Evolutionary conservation across 2,888 invertebrate genomes (phyloP).

Genomic region (Capitulum mitella): DNA sequence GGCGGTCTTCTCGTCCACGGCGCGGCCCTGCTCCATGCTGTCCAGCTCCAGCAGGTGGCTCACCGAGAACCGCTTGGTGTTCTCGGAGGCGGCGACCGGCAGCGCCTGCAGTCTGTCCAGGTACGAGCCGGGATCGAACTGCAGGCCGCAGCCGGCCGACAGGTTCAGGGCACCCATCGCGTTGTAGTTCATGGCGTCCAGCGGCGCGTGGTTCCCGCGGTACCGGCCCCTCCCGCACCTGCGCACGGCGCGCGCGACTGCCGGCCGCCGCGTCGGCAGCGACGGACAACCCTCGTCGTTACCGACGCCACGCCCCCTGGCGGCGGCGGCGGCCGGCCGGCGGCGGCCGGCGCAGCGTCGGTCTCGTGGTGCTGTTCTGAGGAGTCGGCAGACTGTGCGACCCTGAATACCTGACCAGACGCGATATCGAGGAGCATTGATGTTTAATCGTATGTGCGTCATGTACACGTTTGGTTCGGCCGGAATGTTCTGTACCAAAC

Average conservation of each 20-base stretch:
- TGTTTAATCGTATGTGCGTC: no score
- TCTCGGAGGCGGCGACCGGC: neutral
- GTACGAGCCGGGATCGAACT: neutral
- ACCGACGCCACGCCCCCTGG: neutral
- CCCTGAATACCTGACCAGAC: no score
- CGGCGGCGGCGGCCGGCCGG: neutral
- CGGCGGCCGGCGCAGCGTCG: neutral
- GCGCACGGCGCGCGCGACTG: neutral
- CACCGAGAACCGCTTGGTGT: slow-evolving; percentile 9
- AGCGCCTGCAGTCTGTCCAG: neutral
- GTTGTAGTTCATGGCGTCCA: neutral
- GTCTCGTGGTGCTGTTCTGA: neutral
- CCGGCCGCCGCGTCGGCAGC: neutral
- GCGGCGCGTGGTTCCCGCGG: no score
- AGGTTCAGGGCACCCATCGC: slow-evolving; percentile 13
- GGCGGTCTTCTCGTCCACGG: neutral
- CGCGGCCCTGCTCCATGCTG: neutral
- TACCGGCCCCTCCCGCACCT: neutral
- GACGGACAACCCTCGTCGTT: slow-evolving; percentile 16
- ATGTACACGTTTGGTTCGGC: no score
- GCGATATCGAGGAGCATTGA: no score
- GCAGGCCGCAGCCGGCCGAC: neutral
- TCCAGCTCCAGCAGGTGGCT: slow-evolving; percentile 21
- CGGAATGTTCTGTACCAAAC: no score
- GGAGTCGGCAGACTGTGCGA: no score